These are phyloP conservation scores for Philhelius pedissequus DNA, from an alignment of 2,888 invertebrate species.

Conservation along the genomic window DNA sequence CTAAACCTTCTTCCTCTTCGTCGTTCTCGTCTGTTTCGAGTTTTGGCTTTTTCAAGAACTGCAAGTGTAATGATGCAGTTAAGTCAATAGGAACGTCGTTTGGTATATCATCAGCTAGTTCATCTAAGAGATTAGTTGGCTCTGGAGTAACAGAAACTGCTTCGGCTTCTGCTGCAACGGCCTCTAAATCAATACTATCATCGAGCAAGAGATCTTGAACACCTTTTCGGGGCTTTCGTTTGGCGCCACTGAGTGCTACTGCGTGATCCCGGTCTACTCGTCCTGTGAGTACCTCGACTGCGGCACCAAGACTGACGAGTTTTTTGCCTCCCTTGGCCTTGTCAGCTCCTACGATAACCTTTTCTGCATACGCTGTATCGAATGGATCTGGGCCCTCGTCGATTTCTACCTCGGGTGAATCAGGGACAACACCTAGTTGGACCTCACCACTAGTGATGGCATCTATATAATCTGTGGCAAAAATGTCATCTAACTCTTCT, in stretches of 20 bases:
- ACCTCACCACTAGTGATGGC: slow-evolving; percentile 91
- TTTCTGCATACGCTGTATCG: slow-evolving; percentile 92
- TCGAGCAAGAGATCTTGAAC: slow-evolving; percentile 86
- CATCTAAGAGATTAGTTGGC: slow-evolving; percentile 86
- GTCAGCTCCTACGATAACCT: slow-evolving; percentile 88
- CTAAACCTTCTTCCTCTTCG: slow-evolving; percentile 65
- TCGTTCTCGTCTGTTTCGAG: slow-evolving; percentile 72
- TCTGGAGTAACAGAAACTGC: slow-evolving; percentile 72
- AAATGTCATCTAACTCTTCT: slow-evolving; percentile 89
- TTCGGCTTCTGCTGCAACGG: slow-evolving; percentile 74
- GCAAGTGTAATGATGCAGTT: slow-evolving; percentile 83
- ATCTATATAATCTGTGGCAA: slow-evolving; percentile 93
- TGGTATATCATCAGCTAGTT: slow-evolving; percentile 85
- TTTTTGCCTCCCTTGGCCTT: slow-evolving; percentile 87
- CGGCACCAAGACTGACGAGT: slow-evolving; percentile 89
- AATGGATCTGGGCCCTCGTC: slow-evolving; percentile 90
- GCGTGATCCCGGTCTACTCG: slow-evolving; percentile 87
- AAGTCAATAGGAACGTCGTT: slow-evolving; percentile 85
- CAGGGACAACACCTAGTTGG: slow-evolving; percentile 91
- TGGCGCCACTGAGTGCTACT: slow-evolving; percentile 79
- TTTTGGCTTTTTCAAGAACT: slow-evolving; percentile 80
- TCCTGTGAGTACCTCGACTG: slow-evolving; percentile 92
- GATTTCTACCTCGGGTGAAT: slow-evolving; percentile 87
- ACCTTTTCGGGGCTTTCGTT: slow-evolving; percentile 82
- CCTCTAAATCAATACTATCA: slow-evolving; percentile 80